Evolutionary conservation across 2,888 invertebrate genomes (phyloP), one percentile per base, ranked within the genome.

Genomic region (Aromia moschata): DNA sequence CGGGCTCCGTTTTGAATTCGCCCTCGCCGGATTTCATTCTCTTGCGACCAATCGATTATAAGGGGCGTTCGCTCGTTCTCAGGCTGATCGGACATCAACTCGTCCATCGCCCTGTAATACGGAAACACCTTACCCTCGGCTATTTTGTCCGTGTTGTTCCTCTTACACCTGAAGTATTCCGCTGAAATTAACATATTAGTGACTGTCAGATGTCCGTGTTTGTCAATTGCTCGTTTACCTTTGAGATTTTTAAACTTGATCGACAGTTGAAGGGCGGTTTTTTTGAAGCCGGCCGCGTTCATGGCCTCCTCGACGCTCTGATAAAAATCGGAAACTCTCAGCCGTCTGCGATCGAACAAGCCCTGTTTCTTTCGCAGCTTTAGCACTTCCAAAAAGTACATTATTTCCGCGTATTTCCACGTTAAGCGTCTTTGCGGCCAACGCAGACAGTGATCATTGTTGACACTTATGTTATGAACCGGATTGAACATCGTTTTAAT

Each of bases 211-310:
- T 3, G 25, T 25, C 7, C 25, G 7, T 3, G 25, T 30, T n/a
- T 45, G 9, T 10, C n/a, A 25, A 1, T 2, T 18, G 12, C 20
- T 14, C 20, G 20, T 1, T 25, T 16, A 45, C 45, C 45, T 45
- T 45, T 45, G 10, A 45, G 16, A 25, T 45, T 45, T 11, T 45
- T 45, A 45, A 30, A 25, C 11, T 45, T 45, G 5, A 45, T 16
- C 3, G 25, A 31, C 14, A 45, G 45, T 11, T 45, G 45, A 30
- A 14, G 5, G 9, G 14, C 45, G 45, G 20, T 45, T 25, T 30
- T 45, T 12, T 30, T 45, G 31, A 45, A 45, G 12, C 45, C 45
- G 20, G 45, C 30, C 1, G 10, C 12, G 1, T 16, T 25, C 45
- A 45, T 45, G 0, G 7, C 12, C 11, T 14, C 14, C 14, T 45